Percentiles rank a stretch among this genome's conserved stretches.
These are phyloP conservation scores for Corapipo altera DNA, from an alignment of 2,113 vertebrate genomes.

Conservation along the genomic window DNA sequence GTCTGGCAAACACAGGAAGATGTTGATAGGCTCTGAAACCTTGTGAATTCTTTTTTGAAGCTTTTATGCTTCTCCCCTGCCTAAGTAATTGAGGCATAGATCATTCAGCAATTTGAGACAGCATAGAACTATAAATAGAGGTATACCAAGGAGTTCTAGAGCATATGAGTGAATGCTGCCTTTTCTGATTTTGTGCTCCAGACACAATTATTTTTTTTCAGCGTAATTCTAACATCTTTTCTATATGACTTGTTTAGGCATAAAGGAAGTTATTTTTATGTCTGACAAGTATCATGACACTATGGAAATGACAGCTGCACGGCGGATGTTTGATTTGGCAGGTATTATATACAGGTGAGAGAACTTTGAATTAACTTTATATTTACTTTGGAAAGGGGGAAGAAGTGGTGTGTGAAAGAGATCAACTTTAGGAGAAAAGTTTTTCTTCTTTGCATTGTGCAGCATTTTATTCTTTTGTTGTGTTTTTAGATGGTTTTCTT, in stretches of 20 bases:
- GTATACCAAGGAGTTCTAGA: not conserved
- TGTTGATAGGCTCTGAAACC: not conserved
- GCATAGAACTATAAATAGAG: not conserved
- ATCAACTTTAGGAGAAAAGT: not conserved
- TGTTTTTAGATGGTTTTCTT: not conserved
- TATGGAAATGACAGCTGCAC: conserved; percentile 85
- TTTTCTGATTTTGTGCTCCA: not conserved
- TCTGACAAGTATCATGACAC: conserved; percentile 93
- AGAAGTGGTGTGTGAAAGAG: not conserved
- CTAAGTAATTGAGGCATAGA: not conserved
- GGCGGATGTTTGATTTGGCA: conserved; percentile 84
- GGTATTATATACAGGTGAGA: conserved; percentile 83
- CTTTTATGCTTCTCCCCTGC: not conserved
- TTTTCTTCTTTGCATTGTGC: not conserved
- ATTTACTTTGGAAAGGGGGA: not conserved
- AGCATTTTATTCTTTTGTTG: not conserved
- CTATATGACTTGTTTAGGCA: conserved; percentile 74
- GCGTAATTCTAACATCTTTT: not conserved
- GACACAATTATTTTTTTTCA: not conserved
- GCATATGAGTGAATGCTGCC: not conserved
- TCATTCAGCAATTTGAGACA: not conserved
- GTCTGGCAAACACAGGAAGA: not conserved
- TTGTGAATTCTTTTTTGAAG: not conserved
- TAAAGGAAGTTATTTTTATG: conserved; percentile 91
- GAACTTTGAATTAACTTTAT: not conserved